phyloP scores from a whole-genome alignment of 2,113 vertebrate species.

The Leptobrachium ailaonicum region DNA sequence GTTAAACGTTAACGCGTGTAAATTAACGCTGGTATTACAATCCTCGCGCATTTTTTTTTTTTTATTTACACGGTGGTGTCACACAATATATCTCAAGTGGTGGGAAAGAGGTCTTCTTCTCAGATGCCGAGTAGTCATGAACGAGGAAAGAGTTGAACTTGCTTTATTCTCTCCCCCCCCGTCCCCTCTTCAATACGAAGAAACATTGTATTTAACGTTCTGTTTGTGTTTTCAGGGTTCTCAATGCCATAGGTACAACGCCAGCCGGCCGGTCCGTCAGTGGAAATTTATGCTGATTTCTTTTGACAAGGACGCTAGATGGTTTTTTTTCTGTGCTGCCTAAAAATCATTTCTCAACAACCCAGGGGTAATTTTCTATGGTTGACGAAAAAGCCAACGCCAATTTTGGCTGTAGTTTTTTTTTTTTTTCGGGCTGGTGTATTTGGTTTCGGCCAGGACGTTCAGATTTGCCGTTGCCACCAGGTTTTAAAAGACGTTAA shows the following conservation, averaged over 20 bases:
- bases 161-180: no score
- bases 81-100: neutral
- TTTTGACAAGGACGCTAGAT: conserved; percentile 78
- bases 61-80: conserved; percentile 45
- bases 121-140: no score
- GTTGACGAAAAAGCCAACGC: conserved; percentile 52
- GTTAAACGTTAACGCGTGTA: no score
- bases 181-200: neutral
- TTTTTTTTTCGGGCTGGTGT: neutral
- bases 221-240: conserved; percentile 60
- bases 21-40: no score
- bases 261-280: conserved; percentile 73
- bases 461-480: no score
- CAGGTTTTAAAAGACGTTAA: no score
- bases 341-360: conserved; percentile 70
- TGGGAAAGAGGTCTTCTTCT: no score
- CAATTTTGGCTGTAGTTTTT: neutral
- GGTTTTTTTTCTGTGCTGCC: conserved; percentile 68
- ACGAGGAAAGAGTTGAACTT: no score
- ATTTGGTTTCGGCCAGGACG: no score
- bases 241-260: conserved; percentile 66
- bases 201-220: conserved; percentile 4
- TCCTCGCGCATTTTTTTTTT: conserved; percentile 4
- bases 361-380: conserved; percentile 64
- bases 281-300: conserved; percentile 72